Base-by-base conservation (phyloP, 2,113 vertebrate species). In the Vanacampus margaritifer region DNA sequence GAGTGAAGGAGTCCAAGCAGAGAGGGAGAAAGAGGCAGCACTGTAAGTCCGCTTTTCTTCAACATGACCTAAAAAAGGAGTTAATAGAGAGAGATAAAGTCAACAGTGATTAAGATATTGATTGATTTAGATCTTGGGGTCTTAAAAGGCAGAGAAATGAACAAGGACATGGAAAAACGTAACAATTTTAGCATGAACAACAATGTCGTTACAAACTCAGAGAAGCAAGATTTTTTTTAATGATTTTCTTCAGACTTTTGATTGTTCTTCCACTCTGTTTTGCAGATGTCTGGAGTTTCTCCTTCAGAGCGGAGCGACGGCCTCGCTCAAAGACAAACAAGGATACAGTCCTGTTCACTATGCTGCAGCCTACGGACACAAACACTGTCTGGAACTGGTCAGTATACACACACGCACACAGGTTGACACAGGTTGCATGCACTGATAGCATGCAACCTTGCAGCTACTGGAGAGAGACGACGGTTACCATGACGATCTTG, bases 331-430 rank as follows among this genome's bases (percentile, higher is more conserved):
- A 71, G 97, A 99, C 89, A 94, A 95, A 64, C 94, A 97, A 77
- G 95, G 97, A 0, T 99, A 98, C 87, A 97, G 92, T 57, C 92
- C 96, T 1, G 89, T 98, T 36, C 96, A 99, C 79, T 99, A 98
- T 0, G 96, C 97, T 45, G 96, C 97, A 61, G 97, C 97, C 14
- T 98, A 96, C 0, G 97, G 97, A 70, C 97, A 99, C 90, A 90
- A 94, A 50, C 94, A 96, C 65, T 96, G 96, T 78, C 78, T 99
- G 86, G 94, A 98, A 69, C 85, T 98, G 94, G 97, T 99, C 79
- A 92, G 81, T 75, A 2, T 24, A 13, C 35, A 24, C 54, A 23
- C 54, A 16, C 23, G 16, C n/a, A 13, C 28, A 23, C 24, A 46
- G 10, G 28, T 32, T 3, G 28, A 50, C 26, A 46, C 63, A 48